A percentile compares a stretch with the other conserved stretches of the same genome.
Evolutionary conservation across 2,113 vertebrate species (phyloP).

Genomic region (Dasyurus viverrinus): DNA sequence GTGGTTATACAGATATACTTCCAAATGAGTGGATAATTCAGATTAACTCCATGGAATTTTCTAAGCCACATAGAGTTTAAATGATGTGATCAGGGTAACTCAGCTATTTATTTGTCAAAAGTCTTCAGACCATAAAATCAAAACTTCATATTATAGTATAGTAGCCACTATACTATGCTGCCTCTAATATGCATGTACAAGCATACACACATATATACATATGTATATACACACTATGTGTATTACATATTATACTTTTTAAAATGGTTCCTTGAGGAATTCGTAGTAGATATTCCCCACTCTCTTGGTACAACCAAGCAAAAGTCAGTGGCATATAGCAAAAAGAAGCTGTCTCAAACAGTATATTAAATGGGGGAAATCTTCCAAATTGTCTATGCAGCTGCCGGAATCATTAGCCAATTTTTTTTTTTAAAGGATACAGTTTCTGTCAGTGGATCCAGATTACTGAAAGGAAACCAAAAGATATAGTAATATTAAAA

Average conservation of each 20-base stretch:
- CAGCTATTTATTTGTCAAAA: neutral
- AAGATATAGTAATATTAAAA: conserved; percentile 55
- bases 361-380: neutral
- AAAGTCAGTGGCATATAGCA: neutral
- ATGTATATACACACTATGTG: neutral
- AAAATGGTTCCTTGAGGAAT: neutral
- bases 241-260: neutral
- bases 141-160: neutral
- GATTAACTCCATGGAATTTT: neutral
- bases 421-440: conserved; percentile 87
- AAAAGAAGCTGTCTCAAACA: neutral
- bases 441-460: conserved; percentile 96
- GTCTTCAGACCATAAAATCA: neutral
- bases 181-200: neutral
- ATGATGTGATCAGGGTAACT: neutral
- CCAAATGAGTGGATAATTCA: neutral
- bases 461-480: conserved; percentile 86
- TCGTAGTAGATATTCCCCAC: neutral
- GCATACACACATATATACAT: neutral
- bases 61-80: neutral
- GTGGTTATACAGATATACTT: neutral
- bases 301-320: neutral
- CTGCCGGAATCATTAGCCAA: neutral
- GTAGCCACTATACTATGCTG: neutral
- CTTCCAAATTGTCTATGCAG: neutral